These are phyloP conservation scores for Agriopis marginaria DNA, from an alignment of 2,888 invertebrate species.

Conservation along the genomic window DNA sequence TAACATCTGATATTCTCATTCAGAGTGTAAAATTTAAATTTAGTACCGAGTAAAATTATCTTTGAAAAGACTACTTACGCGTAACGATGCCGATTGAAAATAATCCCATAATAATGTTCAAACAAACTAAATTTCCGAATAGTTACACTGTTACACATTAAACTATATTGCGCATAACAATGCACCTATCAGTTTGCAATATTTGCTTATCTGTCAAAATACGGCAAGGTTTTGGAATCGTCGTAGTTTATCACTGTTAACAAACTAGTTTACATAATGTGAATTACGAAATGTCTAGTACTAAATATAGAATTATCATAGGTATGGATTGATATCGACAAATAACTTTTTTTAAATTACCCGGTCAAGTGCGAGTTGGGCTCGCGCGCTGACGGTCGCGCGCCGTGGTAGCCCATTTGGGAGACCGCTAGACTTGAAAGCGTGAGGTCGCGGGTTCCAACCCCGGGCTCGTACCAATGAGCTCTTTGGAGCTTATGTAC, in stretches of 20 bases:
- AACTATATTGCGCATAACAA: constrained; percentile 30
- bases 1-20: neutral
- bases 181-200: constrained; percentile 25
- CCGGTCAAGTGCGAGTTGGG: too few species aligned
- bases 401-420: too few species aligned
- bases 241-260: constrained; percentile 13
- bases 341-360: too few species aligned
- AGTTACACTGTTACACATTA: constrained; percentile 25
- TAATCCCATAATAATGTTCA: constrained; percentile 23
- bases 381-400: too few species aligned
- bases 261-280: constrained; percentile 8
- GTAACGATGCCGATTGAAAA: constrained; percentile 24
- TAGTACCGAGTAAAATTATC: neutral
- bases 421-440: too few species aligned
- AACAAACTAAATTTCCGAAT: constrained; percentile 7
- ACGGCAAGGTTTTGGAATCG: constrained; percentile 7
- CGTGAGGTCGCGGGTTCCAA: too few species aligned
- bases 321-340: too few species aligned
- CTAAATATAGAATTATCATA: neutral
- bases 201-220: constrained; percentile 16
- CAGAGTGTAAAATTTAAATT: neutral
- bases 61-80: constrained; percentile 28
- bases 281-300: constrained; percentile 9
- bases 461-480: too few species aligned
- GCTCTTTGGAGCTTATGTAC: too few species aligned